These are phyloP conservation scores for Ceraclea dissimilis DNA, from an alignment of 2,888 invertebrate species.

Conservation along the genomic window DNA sequence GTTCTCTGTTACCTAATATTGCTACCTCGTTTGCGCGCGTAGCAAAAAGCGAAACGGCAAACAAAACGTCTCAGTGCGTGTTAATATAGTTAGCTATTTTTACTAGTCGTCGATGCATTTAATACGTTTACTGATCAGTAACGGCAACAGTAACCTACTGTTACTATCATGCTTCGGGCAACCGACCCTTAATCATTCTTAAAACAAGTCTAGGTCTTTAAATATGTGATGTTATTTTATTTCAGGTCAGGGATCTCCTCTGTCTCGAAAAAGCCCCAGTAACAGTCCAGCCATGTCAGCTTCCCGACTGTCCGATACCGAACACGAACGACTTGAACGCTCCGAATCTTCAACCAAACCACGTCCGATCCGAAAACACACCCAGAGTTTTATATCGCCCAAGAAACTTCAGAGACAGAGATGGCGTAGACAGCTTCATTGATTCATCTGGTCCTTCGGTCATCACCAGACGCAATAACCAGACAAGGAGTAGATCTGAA, in stretches of 20 bases:
- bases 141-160: too few species aligned
- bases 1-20: too few species aligned
- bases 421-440: constrained; percentile 16
- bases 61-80: too few species aligned
- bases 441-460: constrained; percentile 12
- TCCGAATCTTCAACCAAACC: constrained; percentile 9
- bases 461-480: constrained; percentile 7
- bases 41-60: too few species aligned
- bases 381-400: constrained; percentile 3
- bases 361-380: constrained; percentile 7
- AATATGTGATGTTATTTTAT: too few species aligned
- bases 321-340: constrained; percentile 18
- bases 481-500: constrained; percentile 2
- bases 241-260: constrained; percentile 19
- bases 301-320: constrained; percentile 15
- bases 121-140: too few species aligned
- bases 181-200: too few species aligned
- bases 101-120: too few species aligned
- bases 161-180: too few species aligned
- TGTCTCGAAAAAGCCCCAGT: constrained; percentile 19
- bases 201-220: too few species aligned
- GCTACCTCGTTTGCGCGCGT: too few species aligned
- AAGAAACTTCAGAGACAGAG: constrained; percentile 16
- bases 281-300: constrained; percentile 17
- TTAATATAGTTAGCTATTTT: too few species aligned